Evolutionary conservation across 2,797 vertebrate species (phyloP), one percentile per base, ranked within the genome.

Genomic region (Microctenopoma lineatum): DNA sequence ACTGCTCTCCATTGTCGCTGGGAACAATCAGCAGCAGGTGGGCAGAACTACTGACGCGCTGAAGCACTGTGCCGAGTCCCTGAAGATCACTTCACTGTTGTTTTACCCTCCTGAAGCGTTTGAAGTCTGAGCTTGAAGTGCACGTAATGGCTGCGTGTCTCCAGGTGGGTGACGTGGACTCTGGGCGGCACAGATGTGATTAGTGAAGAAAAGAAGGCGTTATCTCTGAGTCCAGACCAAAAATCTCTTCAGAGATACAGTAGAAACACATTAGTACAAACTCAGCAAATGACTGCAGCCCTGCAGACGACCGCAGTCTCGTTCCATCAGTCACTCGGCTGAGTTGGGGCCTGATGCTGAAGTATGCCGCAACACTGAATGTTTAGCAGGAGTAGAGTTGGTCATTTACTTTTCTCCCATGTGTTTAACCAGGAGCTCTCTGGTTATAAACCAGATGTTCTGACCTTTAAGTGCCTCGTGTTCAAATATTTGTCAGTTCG

Each of bases 11-110:
- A 18, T 62, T 2, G 48, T 55, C 7, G 11, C 80, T 80, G 79
- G 75, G 59, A 66, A 76, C 66, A 15, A 0, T 18, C 60, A 63
- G 59, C 67, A 56, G 72, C 77, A 73, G 77, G 78, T 70, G 75
- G 34, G 56, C 63, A 34, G 41, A 58, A 73, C 59, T n/a, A 63
- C 57, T 58, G 62, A 41, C 44, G 36, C 38, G 9, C 57, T 39
- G 3, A 15, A 55, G 52, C 41, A 48, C 55, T 34, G 32, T 34
- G 46, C 51, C 6, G 59, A 55, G 59, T 68, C 59, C 44, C 53
- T 1, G 52, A 66, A 21, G 66, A 59, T 10, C 59, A 71, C 47
- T 51, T 80, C 9, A 29, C 0, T 59, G 63, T 72, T 63, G 45
- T 34, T 77, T 68, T 8, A 42, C 55, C 48, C 21, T 44, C 63